A percentile compares a stretch with the other conserved stretches of the same genome.
These are phyloP conservation scores for Polydrusus pterygomalis DNA, from an alignment of 2,888 invertebrate species.

Conservation along the genomic window DNA sequence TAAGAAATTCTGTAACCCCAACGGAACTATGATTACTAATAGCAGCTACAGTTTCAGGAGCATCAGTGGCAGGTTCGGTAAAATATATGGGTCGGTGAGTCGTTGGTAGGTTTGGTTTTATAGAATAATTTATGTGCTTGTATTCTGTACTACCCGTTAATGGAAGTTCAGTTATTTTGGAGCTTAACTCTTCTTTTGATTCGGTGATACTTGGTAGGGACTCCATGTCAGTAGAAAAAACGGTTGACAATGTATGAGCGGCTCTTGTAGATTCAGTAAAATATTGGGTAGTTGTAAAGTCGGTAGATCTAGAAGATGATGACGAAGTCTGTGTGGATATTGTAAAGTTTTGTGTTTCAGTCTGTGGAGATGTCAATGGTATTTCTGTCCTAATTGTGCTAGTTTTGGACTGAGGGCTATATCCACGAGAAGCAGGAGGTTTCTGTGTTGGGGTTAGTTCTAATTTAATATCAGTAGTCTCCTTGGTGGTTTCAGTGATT, in stretches of 20 bases:
- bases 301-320: not conserved
- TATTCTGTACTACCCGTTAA: not conserved
- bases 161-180: not conserved
- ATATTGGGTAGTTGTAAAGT: not conserved
- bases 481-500: not conserved
- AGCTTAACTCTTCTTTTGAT: not conserved
- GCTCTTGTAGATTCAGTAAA: not conserved
- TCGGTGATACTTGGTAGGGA: not conserved
- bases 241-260: not conserved
- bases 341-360: not conserved
- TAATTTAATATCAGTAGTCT: not conserved
- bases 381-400: not conserved
- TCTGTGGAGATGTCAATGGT: not conserved
- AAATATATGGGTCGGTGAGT: not conserved
- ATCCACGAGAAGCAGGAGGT: not conserved
- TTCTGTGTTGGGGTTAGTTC: not conserved
- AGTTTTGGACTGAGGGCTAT: not conserved
- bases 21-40: not conserved
- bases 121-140: not conserved
- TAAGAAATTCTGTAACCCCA: not conserved
- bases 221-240: not conserved
- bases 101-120: not conserved
- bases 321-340: not conserved
- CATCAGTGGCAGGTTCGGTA: not conserved
- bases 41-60: not conserved